phyloP scores from a whole-genome alignment of 2,888 invertebrate species.

The Rhodophaea formosa region DNA sequence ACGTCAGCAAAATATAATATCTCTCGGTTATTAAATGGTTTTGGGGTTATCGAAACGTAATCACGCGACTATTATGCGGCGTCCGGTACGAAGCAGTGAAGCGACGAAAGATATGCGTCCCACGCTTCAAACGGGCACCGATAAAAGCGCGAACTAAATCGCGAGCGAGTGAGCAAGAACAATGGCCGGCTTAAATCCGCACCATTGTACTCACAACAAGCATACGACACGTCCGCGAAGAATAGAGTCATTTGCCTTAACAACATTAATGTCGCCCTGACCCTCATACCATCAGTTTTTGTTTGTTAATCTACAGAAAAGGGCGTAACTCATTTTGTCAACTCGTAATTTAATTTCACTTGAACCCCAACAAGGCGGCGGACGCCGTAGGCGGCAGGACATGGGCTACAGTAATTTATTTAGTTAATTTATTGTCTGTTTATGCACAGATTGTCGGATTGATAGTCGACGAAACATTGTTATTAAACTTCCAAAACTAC shows the following conservation, averaged over 20 bases:
- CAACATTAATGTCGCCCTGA: conserved; percentile 72
- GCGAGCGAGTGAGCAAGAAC: conserved; percentile 69
- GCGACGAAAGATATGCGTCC: conserved; percentile 40
- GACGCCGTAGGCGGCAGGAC: conserved; percentile 55
- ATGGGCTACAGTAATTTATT: conserved; percentile 61
- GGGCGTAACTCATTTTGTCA: conserved; percentile 81
- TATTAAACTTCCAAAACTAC: conserved; percentile 25
- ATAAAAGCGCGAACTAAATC: conserved; percentile 75
- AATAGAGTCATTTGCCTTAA: conserved; percentile 79
- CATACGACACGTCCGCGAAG: conserved; percentile 62
- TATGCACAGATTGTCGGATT: conserved; percentile 47
- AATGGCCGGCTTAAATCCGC: conserved; percentile 68
- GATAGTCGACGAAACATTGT: conserved; percentile 38
- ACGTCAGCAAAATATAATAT: conserved; percentile 14
- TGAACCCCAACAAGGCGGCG: conserved; percentile 61
- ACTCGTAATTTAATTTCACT: conserved; percentile 78
- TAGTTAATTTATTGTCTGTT: conserved; percentile 63
- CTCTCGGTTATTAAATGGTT: conserved; percentile 26
- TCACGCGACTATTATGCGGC: conserved; percentile 34
- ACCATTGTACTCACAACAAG: conserved; percentile 60
- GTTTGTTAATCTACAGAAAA: conserved; percentile 81
- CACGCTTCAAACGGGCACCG: conserved; percentile 55
- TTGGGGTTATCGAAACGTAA: conserved; percentile 30
- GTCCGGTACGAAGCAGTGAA: conserved; percentile 38
- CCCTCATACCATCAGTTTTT: conserved; percentile 79